Percentiles rank a stretch among this genome's conserved stretches.
phyloP scores from a whole-genome alignment of 2,888 invertebrate species.

The Teleogryllus oceanicus region DNA sequence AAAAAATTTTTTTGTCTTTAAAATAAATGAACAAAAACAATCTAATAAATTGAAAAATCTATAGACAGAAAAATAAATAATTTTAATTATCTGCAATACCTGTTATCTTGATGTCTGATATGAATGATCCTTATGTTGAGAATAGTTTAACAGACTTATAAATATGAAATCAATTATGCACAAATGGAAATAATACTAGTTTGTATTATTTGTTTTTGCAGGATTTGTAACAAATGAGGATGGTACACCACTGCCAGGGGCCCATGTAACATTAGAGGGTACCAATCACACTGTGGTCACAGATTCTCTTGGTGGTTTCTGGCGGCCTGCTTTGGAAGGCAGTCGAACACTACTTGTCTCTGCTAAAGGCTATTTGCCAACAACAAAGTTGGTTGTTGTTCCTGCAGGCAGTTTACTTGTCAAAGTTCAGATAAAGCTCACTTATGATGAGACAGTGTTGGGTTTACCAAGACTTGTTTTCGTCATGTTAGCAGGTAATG shows the following conservation, averaged over 20 bases:
- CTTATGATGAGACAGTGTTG: constrained; percentile 62
- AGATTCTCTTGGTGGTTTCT: constrained; percentile 44
- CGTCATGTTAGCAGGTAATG: constrained; percentile 65
- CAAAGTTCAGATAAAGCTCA: constrained; percentile 62
- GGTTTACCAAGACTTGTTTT: constrained; percentile 76
- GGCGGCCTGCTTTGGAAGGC: constrained; percentile 46
- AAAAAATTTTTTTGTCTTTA: too few relatives aligned
- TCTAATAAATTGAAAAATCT: too few relatives aligned
- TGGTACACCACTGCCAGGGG: constrained; percentile 43
- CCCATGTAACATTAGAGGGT: constrained; percentile 43
- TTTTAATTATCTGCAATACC: too few relatives aligned
- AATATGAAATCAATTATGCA: too few relatives aligned
- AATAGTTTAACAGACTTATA: too few relatives aligned
- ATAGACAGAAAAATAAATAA: too few relatives aligned
- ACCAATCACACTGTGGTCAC: constrained; percentile 43
- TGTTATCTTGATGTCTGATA: too few relatives aligned
- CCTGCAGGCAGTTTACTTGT: constrained; percentile 45
- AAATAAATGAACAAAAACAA: too few relatives aligned
- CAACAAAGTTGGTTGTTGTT: constrained; percentile 52
- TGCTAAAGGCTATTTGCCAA: constrained; percentile 58
- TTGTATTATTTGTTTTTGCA: constrained; percentile 18
- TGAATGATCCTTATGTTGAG: too few relatives aligned
- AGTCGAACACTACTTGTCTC: constrained; percentile 53
- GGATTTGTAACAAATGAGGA: constrained; percentile 44
- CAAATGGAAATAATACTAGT: neutral